Evolutionary conservation across 2,888 invertebrate genomes (phyloP).

Genomic region (Drosophila demipolita): DNA sequence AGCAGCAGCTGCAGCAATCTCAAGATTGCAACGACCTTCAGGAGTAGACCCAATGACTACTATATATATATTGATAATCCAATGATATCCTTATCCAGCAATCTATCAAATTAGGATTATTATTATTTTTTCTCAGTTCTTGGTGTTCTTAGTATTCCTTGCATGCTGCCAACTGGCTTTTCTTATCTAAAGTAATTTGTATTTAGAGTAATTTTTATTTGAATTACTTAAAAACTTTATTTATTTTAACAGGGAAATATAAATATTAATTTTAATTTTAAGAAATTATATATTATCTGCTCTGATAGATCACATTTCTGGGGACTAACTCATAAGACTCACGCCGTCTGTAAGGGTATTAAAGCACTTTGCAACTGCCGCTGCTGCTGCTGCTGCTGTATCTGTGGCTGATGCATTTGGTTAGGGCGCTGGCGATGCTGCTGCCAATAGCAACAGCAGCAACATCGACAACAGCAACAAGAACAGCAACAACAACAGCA

Average conservation of each 20-base stretch:
- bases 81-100: not conserved
- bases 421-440: slow-evolving; percentile 24
- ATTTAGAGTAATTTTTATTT: not conserved
- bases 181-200: not conserved
- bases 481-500: slow-evolving; percentile 4
- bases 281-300: not conserved
- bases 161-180: not conserved
- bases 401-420: slow-evolving; percentile 20
- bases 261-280: not conserved
- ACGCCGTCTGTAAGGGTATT: not conserved
- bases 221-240: not conserved
- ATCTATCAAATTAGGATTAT: not conserved
- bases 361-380: not conserved
- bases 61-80: not conserved
- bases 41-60: not conserved
- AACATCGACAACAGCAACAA: slow-evolving; percentile 1
- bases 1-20: slow-evolving; percentile 90
- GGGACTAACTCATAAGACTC: too few species aligned
- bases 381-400: not conserved
- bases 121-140: not conserved
- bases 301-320: not conserved
- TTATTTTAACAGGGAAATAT: not conserved
- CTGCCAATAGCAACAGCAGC: slow-evolving; percentile 18
- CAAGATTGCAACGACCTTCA: slow-evolving; percentile 44
- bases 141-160: not conserved